Evolutionary conservation across 1,140 invertebrate species (phyloP), one percentile per base, ranked within the genome.

Genomic region (Macrobrachium rosenbergii): DNA sequence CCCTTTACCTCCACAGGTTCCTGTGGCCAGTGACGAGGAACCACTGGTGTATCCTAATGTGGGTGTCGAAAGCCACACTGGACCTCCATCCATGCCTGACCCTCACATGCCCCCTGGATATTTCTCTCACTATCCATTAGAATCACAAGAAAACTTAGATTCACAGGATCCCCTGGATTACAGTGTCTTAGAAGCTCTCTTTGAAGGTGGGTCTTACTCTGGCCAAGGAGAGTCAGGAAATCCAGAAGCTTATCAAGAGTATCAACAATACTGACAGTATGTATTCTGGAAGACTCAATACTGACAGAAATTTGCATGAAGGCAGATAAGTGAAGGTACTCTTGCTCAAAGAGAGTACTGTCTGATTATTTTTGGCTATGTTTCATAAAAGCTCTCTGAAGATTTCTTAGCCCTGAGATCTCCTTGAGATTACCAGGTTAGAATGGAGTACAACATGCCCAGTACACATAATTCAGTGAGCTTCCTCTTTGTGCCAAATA

Each of bases 131-230:
- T 87, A 87, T 28, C 67, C 85, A 11, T 45, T 81, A 59, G 85
- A 87, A 12, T 14, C 83, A 7, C 85, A 87, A 16, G 21, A 58
- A 64, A 28, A 37, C 69, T 62, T 78, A 12, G 69, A 80, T 69
- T 10, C 78, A 8, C 78, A 87, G 16, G 78, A 75, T 28, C 52
- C 85, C 2, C 69, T 87, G 2, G 85, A 87, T 43, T 87, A 87
- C 60, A 87, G 85, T 21, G 85, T 87, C 43, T 62, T 87, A 28
- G 85, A 87, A 19, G 85, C 85, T 0, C 78, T 87, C n/a, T 81
- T 87, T 81, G 85, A 87, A 19, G 75, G 83, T 3, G 62, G 67
- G 14, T 58, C 85, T 16, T 87, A 87, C 21, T 59, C 78, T 5
- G 8, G 69, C 69, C 28, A 67, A 14, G 69, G n/a, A 11, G 85